Evolutionary conservation across 2,888 invertebrate species (phyloP), one percentile per base, ranked within the genome.

Genomic region (Rhaphigaster nebulosa): DNA sequence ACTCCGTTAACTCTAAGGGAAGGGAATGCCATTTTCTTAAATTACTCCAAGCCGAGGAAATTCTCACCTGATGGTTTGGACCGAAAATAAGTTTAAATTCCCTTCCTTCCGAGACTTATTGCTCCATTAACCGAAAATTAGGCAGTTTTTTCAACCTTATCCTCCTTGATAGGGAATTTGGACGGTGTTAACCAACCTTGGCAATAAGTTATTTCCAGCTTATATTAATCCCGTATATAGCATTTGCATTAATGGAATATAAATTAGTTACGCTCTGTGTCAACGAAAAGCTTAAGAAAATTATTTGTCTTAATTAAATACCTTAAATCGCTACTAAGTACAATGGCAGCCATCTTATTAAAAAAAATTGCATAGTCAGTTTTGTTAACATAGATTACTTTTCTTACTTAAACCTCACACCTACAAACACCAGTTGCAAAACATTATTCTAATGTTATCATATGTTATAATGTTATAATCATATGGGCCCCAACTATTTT

Each of bases 51-150:
- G 70, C 20, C 70, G 70, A 38, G 70, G 70, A 76, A 76, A 76
- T 76, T 76, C 70, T 76, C 70, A 76, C 70, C 70, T 76, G 34
- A 76, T 76, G 70, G 70, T 23, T 12, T 12, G 6, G 70, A 34
- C 38, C 23, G 8, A 38, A 29, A 76, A 76, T 76, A 76, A 76
- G 26, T 65, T 76, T 38, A 76, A 76, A 76, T 76, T 38, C 70
- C 70, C 70, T n/a, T 38, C 38, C 38, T 20, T 8, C 38, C 8
- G 70, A 38, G 70, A 76, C 34, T 76, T 76, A 76, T 76, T 76
- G 70, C 70, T 76, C 70, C 70, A 76, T 76, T 76, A 76, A 76
- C 70, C 26, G 70, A 76, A 76, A 76, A 76, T 76, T 76, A 76
- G 70, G 70, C 34, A 38, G 70, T 76, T 76, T 76, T 38, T 76